Conservation (phyloP, 2,797 vertebrate species). For the Coreius guichenoti region DNA sequence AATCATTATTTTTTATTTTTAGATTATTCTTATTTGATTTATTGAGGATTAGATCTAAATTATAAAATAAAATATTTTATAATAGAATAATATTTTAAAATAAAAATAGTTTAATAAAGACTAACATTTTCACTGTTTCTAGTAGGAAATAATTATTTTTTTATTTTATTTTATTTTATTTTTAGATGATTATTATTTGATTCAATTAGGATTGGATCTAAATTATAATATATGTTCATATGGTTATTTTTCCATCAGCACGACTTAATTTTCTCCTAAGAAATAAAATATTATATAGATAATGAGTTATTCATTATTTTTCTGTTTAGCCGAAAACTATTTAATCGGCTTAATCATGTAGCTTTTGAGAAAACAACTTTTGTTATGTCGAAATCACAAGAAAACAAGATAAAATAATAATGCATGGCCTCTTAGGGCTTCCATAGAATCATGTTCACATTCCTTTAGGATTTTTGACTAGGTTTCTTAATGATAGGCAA, state of each 20-base stretch:
- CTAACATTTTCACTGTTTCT: no score
- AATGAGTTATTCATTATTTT: neutral
- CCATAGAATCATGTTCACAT: neutral
- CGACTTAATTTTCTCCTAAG: neutral
- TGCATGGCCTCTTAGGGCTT: neutral
- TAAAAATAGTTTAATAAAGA: neutral
- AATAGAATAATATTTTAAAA: neutral
- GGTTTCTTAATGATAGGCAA: conserved; percentile 8
- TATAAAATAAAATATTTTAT: neutral
- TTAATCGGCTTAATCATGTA: neutral
- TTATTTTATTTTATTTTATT: neutral
- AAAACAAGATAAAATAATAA: neutral
- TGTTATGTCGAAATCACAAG: neutral
- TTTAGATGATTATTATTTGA: neutral
- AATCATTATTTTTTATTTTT: neutral
- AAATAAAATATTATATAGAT: neutral
- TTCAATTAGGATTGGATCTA: neutral
- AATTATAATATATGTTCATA: neutral
- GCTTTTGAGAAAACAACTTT: neutral
- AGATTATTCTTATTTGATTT: neutral
- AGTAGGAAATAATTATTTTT: neutral
- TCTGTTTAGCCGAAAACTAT: neutral
- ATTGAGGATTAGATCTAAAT: neutral
- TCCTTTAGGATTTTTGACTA: neutral
- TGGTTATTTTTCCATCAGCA: neutral